Conservation (phyloP, 2,797 vertebrate genomes). For the Melanotaenia maccullochi region DNA sequence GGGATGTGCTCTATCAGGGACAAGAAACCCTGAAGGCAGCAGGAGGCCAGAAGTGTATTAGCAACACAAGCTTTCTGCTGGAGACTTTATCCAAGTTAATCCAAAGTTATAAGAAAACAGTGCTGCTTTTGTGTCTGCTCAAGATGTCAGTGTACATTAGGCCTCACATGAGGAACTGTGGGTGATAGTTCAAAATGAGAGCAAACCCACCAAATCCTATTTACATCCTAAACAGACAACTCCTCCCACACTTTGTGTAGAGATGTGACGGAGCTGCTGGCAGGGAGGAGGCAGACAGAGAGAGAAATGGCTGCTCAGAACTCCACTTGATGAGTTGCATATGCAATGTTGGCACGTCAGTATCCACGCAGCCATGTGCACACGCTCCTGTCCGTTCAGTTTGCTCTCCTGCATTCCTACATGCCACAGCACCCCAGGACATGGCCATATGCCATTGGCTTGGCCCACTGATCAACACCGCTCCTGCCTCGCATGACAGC, state of each 20-base stretch:
- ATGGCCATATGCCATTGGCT: conserved; percentile 84
- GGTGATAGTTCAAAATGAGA: background rate
- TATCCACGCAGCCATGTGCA: conserved; percentile 55
- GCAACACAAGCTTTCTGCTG: background rate
- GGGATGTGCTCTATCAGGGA: background rate
- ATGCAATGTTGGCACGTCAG: conserved; percentile 66
- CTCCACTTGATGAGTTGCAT: conserved; percentile 74
- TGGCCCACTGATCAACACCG: conserved; percentile 76
- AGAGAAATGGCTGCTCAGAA: conserved; percentile 51
- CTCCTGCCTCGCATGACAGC: conserved; percentile 80
- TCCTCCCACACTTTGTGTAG: conserved; percentile 31
- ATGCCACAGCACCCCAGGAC: conserved; percentile 75
- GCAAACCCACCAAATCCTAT: background rate
- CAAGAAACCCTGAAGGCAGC: background rate
- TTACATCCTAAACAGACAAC: conserved; percentile 24
- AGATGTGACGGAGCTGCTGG: conserved; percentile 26
- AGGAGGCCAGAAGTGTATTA: background rate
- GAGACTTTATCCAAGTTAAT: background rate
- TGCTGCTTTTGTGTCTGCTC: background rate
- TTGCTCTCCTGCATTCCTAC: conserved; percentile 72
- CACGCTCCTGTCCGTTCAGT: conserved; percentile 64
- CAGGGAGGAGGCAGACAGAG: conserved; percentile 17
- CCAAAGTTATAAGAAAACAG: conserved; percentile 5
- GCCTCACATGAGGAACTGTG: conserved; percentile 1
- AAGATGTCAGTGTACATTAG: background rate